Evolutionary conservation across 2,888 invertebrate genomes (phyloP).

Genomic region (Limenitis camilla): DNA sequence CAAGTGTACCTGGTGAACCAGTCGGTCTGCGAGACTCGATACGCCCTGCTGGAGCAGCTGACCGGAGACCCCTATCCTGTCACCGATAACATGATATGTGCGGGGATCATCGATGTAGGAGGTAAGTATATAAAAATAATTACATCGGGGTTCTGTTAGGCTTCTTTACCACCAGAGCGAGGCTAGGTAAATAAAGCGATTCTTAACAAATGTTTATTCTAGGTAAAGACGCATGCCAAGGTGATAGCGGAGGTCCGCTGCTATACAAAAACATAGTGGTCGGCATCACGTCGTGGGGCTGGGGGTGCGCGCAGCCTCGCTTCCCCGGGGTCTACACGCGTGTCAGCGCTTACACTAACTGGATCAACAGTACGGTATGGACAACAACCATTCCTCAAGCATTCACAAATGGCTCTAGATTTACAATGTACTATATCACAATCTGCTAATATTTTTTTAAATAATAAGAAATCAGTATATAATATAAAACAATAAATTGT

Average conservation of each 20-base stretch:
- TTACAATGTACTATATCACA: too few species aligned
- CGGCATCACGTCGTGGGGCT: conserved; percentile 75
- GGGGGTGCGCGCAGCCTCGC: conserved; percentile 58
- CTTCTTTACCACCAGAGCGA: too few species aligned
- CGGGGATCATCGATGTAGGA: conserved; percentile 52
- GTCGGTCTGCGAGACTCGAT: conserved; percentile 33
- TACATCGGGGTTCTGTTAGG: too few species aligned
- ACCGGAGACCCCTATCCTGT: conserved; percentile 34
- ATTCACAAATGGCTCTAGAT: too few species aligned
- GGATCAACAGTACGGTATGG: conserved; percentile 53
- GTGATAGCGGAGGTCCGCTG: conserved; percentile 74
- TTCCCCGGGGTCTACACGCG: conserved; percentile 73
- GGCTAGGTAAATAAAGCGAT: neutral
- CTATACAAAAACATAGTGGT: conserved; percentile 55
- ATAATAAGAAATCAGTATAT: too few species aligned
- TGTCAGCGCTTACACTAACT: conserved; percentile 50
- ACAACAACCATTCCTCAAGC: too few species aligned
- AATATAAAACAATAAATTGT: too few species aligned
- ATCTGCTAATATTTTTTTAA: too few species aligned
- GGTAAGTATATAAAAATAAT: conserved; percentile 31
- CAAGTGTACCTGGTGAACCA: conserved; percentile 34
- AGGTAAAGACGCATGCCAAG: conserved; percentile 65
- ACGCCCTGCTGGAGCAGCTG: conserved; percentile 31
- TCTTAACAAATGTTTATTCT: conserved; percentile 1
- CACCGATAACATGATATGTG: conserved; percentile 58